phyloP scores from a whole-genome alignment of 1,140 invertebrate species.

The Myzus persicae region DNA sequence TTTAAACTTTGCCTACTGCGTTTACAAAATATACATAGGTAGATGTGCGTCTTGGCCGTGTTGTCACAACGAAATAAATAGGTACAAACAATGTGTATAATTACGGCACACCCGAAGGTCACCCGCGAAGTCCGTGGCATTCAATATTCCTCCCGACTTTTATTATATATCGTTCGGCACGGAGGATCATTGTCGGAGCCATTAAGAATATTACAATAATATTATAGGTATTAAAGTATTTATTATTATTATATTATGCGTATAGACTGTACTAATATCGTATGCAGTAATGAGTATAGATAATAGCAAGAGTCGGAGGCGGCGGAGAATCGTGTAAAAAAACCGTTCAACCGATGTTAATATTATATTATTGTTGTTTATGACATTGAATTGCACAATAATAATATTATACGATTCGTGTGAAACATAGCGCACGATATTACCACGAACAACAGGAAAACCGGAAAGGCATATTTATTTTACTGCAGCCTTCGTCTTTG shows the following conservation, averaged over 20 bases:
- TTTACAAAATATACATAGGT: not conserved
- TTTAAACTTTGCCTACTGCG: not conserved
- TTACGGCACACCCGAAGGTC: conserved; percentile 8
- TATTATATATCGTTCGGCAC: not conserved
- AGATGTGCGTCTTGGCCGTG: not conserved
- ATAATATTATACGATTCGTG: conserved; percentile 20
- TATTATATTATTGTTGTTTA: not conserved
- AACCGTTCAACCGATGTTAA: not conserved
- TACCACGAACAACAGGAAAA: conserved; percentile 23
- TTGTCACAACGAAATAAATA: conserved; percentile 7
- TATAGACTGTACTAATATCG: not conserved
- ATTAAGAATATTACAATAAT: not conserved
- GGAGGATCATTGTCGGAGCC: not conserved
- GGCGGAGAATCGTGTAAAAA: not conserved
- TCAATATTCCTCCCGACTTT: conserved; percentile 1
- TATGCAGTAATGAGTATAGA: not conserved
- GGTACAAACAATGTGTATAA: not conserved
- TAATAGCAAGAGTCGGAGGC: too few species aligned
- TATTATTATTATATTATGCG: not conserved
- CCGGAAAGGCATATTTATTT: conserved; percentile 25
- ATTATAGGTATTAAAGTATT: conserved; percentile 7
- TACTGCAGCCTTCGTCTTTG: conserved; percentile 11
- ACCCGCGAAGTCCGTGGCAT: not conserved
- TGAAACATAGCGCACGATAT: not conserved
- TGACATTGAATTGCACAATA: conserved; percentile 26